phyloP scores from a whole-genome alignment of 1,140 invertebrate species.

The Venustaconcha ellipsiformis region DNA sequence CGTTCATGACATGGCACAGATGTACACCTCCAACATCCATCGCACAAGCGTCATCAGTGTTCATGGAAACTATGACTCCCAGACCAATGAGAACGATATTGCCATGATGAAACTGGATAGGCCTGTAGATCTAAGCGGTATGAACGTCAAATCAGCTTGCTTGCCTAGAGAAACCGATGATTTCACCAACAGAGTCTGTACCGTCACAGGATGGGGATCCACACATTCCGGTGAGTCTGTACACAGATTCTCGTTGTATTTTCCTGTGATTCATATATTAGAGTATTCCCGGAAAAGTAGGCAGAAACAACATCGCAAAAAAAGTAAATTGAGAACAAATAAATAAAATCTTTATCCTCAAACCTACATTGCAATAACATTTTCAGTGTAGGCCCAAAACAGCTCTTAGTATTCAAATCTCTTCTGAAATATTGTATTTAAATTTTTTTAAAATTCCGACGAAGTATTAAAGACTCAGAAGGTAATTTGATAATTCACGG shows the following conservation, averaged over 20 bases:
- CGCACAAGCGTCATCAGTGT: slow-evolving; percentile 29
- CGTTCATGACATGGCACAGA: slow-evolving; percentile 33
- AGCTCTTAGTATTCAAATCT: no score
- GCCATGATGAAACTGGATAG: slow-evolving; percentile 50
- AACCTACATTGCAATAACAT: neutral
- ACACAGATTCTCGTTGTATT: neutral
- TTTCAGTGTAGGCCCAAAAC: neutral
- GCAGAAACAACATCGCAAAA: neutral
- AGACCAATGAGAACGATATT: slow-evolving; percentile 44
- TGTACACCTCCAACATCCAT: slow-evolving; percentile 39
- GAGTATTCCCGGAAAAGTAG: neutral
- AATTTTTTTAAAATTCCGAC: no score
- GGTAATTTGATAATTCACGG: no score
- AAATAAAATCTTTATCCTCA: neutral
- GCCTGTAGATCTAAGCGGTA: slow-evolving; percentile 27
- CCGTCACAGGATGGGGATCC: slow-evolving; percentile 51
- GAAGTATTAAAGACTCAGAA: no score
- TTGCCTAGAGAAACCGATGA: slow-evolving; percentile 30
- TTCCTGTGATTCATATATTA: neutral
- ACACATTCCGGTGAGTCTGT: slow-evolving; percentile 35
- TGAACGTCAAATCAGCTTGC: slow-evolving; percentile 38
- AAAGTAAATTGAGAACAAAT: neutral
- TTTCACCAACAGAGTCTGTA: slow-evolving; percentile 41
- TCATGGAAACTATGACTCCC: slow-evolving; percentile 35
- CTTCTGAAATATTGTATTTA: no score